phyloP scores from a whole-genome alignment of 2,888 invertebrate genomes.

The Rosalia funebris region DNA sequence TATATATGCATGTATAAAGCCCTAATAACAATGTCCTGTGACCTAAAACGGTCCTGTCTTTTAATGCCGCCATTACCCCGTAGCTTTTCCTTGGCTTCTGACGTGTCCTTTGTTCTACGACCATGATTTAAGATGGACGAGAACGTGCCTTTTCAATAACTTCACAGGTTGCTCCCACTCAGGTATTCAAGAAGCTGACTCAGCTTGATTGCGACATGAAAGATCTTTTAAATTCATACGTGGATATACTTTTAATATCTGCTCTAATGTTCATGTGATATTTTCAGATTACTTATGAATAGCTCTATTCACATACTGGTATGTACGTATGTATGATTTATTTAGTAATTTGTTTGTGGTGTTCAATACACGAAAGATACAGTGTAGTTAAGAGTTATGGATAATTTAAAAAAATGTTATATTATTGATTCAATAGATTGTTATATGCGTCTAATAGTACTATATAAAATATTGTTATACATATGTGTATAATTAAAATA shows the following conservation, averaged over 20 bases:
- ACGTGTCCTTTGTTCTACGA: slow-evolving; percentile 48
- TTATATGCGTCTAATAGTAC: too few relatives aligned
- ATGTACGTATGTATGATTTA: neutral
- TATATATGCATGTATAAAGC: too few relatives aligned
- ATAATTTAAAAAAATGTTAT: too few relatives aligned
- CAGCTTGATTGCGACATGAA: slow-evolving; percentile 54
- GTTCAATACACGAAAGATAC: too few relatives aligned
- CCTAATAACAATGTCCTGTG: too few relatives aligned
- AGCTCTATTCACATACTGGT: slow-evolving; percentile 8
- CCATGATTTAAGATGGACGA: slow-evolving; percentile 50
- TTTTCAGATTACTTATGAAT: slow-evolving; percentile 3
- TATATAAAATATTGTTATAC: too few relatives aligned
- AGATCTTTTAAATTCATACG: slow-evolving; percentile 55
- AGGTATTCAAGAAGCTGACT: slow-evolving; percentile 55
- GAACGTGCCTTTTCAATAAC: slow-evolving; percentile 56
- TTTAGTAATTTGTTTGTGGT: too few relatives aligned
- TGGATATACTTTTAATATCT: slow-evolving; percentile 44
- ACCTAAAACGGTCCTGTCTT: neutral
- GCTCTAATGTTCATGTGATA: neutral
- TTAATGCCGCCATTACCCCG: slow-evolving; percentile 29
- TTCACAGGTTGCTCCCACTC: slow-evolving; percentile 53
- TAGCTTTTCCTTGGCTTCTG: slow-evolving; percentile 33
- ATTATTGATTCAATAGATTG: too few relatives aligned
- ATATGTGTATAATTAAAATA: too few relatives aligned
- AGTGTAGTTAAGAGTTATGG: too few relatives aligned